Percentiles rank a stretch among this genome's conserved stretches.
Evolutionary conservation across 2,888 invertebrate species (phyloP).

Genomic region (Pilophorus perplexus): DNA sequence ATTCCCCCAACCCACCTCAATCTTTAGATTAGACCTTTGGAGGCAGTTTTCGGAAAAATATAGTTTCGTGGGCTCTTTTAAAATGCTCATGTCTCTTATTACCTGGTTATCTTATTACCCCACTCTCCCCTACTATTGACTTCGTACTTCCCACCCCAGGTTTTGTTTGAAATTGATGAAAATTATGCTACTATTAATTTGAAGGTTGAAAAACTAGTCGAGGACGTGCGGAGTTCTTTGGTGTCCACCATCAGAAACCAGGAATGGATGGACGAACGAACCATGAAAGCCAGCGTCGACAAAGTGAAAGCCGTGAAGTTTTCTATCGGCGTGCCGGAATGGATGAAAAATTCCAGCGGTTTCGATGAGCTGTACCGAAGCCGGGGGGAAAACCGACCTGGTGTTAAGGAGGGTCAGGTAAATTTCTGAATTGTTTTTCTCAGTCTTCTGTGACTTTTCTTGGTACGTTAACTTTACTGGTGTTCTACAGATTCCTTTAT

Average conservation of each 20-base stretch:
- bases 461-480: too few relatives aligned
- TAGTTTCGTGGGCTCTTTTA: too few relatives aligned
- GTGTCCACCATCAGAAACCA: conserved; percentile 64
- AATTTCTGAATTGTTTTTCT: too few relatives aligned
- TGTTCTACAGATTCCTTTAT: conserved; percentile 28
- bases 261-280: conserved; percentile 78
- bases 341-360: conserved; percentile 55
- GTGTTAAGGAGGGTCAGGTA: conserved; percentile 35
- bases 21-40: too few relatives aligned
- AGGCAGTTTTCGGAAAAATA: too few relatives aligned
- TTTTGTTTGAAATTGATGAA: not conserved
- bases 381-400: conserved; percentile 25
- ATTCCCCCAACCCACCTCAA: too few relatives aligned
- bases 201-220: not conserved
- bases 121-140: too few relatives aligned
- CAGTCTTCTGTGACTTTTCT: too few relatives aligned
- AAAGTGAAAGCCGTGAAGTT: conserved; percentile 69
- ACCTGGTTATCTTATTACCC: too few relatives aligned
- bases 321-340: conserved; percentile 79
- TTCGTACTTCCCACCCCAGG: too few relatives aligned
- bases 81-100: too few relatives aligned
- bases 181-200: not conserved
- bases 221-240: not conserved
- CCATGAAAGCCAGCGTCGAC: conserved; percentile 64
- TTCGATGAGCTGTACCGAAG: conserved; percentile 29